phyloP scores from a whole-genome alignment of 2,797 vertebrate species.

The Pangasius sanitwongsei region DNA sequence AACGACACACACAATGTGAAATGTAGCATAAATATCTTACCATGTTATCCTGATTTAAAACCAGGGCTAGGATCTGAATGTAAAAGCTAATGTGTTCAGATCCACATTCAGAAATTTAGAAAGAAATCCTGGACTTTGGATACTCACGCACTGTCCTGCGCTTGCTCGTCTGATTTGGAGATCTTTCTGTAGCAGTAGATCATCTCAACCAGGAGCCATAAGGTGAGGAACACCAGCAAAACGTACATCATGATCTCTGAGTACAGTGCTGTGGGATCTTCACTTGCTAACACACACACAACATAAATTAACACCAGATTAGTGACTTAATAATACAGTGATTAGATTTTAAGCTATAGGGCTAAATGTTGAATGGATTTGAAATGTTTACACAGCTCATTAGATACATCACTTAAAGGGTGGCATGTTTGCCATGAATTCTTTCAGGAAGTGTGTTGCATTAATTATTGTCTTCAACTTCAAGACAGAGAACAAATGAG shows the following conservation, averaged over 20 bases:
- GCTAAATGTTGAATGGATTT: not conserved
- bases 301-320: conserved; percentile 26
- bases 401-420: not conserved
- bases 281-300: conserved; percentile 73
- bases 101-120: not conserved
- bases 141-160: conserved; percentile 91
- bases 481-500: not conserved
- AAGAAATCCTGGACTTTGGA: not conserved
- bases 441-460: not conserved
- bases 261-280: conserved; percentile 84
- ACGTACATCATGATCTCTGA: conserved; percentile 98
- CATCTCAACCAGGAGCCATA: conserved; percentile 96
- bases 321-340: not conserved
- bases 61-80: not conserved
- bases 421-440: not conserved
- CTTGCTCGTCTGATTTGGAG: conserved; percentile 89
- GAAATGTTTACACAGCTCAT: not conserved
- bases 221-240: conserved; percentile 91
- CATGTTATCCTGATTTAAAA: not conserved
- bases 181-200: conserved; percentile 98
- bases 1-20: not conserved
- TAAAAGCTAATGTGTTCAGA: not conserved
- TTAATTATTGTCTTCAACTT: not conserved
- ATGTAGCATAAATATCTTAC: not conserved
- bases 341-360: not conserved